Percentiles rank a stretch among this genome's conserved stretches.
phyloP scores from a whole-genome alignment of 2,888 invertebrate genomes.

The Lamellibrachia columna region DNA sequence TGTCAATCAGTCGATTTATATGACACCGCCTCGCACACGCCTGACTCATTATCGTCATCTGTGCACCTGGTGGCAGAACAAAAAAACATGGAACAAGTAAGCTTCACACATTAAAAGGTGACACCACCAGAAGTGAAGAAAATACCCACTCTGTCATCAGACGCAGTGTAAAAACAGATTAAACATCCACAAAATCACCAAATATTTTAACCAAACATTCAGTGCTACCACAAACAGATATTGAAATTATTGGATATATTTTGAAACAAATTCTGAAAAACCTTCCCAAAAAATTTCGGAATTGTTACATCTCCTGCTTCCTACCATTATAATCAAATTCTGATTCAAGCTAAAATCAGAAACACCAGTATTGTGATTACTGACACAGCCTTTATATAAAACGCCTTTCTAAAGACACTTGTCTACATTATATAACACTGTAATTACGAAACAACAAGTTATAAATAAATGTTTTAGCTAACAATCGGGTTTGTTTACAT shows the following conservation, averaged over 20 bases:
- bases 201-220: neutral
- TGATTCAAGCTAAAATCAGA: too few species aligned
- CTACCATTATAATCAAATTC: too few species aligned
- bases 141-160: neutral
- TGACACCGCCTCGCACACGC: slow-evolving; percentile 85
- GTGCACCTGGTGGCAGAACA: slow-evolving; percentile 74
- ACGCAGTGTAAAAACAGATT: neutral
- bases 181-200: neutral
- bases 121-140: neutral
- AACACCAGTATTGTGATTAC: too few species aligned
- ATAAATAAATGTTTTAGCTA: too few species aligned
- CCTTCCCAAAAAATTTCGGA: too few species aligned
- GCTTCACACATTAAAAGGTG: neutral
- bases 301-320: too few species aligned
- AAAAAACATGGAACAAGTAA: neutral
- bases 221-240: too few species aligned
- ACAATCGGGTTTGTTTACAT: too few species aligned
- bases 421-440: too few species aligned
- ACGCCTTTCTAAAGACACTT: too few species aligned
- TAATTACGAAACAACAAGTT: too few species aligned
- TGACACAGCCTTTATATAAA: too few species aligned
- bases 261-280: neutral
- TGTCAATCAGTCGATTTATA: slow-evolving; percentile 73
- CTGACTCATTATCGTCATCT: slow-evolving; percentile 98
- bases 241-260: neutral